Percentiles rank a stretch among this genome's conserved stretches.
These are phyloP conservation scores for Agrypnus murinus DNA, from an alignment of 2,888 invertebrate genomes.

Conservation along the genomic window DNA sequence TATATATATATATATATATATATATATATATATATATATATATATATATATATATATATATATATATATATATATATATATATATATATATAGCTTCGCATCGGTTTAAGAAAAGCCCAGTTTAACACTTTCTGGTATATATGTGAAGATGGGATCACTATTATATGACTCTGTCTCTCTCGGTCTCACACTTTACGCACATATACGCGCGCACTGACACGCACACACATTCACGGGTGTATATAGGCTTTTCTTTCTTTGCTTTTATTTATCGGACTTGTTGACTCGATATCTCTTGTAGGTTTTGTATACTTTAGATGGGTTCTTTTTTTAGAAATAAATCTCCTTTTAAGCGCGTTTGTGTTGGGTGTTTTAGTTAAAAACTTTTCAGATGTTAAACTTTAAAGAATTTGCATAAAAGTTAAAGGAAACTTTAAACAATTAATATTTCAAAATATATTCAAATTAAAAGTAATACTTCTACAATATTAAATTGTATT, in stretches of 20 bases:
- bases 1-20: too few relatives aligned
- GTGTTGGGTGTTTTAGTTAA: neutral
- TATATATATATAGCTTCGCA: slow-evolving; percentile 42
- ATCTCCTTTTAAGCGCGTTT: too few relatives aligned
- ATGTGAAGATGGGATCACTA: slow-evolving; percentile 27
- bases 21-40: too few relatives aligned
- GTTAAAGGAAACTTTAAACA: too few relatives aligned
- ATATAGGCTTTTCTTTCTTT: slow-evolving; percentile 18
- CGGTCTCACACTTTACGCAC: too few relatives aligned
- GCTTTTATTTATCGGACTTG: slow-evolving; percentile 39
- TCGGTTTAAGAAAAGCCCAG: slow-evolving; percentile 48
- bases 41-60: too few relatives aligned
- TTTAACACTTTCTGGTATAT: slow-evolving; percentile 46
- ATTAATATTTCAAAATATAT: too few relatives aligned
- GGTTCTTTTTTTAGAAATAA: neutral
- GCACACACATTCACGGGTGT: neutral
- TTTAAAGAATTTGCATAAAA: too few relatives aligned
- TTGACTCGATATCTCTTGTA: slow-evolving; percentile 21
- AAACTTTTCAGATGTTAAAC: slow-evolving; percentile 24
- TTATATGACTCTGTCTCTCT: slow-evolving; percentile 26
- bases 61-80: too few relatives aligned
- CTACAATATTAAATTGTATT: too few relatives aligned
- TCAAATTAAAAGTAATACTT: too few relatives aligned
- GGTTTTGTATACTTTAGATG: neutral
- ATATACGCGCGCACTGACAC: too few relatives aligned